Evolutionary conservation across 2,113 vertebrate genomes (phyloP).

Genomic region (Camelus dromedarius): DNA sequence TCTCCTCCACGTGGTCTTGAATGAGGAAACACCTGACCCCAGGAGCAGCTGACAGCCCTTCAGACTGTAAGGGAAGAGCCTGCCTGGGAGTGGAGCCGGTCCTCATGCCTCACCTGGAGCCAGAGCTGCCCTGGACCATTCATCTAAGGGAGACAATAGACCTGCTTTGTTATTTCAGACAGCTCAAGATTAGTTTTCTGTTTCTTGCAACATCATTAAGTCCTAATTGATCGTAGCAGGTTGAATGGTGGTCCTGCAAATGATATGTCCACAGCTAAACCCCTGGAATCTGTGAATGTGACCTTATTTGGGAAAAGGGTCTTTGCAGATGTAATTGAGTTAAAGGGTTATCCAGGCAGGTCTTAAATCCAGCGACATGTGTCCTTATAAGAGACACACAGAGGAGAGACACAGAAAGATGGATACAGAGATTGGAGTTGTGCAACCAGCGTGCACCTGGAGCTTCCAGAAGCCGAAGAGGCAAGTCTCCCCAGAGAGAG

Average conservation of each 20-base stretch:
- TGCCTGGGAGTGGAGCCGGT: not conserved
- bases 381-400: not conserved
- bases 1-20: not conserved
- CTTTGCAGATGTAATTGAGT: not conserved
- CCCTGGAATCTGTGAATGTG: not conserved
- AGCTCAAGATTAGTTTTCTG: not conserved
- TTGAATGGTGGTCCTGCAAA: not conserved
- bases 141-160: not conserved
- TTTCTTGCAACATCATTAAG: not conserved
- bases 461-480: not conserved
- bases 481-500: not conserved
- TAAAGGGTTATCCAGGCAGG: not conserved
- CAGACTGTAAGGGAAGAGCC: not conserved
- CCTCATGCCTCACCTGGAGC: not conserved
- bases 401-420: not conserved
- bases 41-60: not conserved
- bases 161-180: not conserved
- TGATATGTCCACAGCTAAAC: not conserved
- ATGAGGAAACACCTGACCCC: not conserved
- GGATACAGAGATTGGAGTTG: not conserved
- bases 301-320: not conserved
- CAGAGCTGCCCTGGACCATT: not conserved
- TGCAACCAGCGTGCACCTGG: not conserved
- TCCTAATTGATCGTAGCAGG: not conserved
- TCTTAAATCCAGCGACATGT: too few species aligned